These are phyloP conservation scores for Aplocera efformata DNA, from an alignment of 2,888 invertebrate genomes.

Conservation along the genomic window DNA sequence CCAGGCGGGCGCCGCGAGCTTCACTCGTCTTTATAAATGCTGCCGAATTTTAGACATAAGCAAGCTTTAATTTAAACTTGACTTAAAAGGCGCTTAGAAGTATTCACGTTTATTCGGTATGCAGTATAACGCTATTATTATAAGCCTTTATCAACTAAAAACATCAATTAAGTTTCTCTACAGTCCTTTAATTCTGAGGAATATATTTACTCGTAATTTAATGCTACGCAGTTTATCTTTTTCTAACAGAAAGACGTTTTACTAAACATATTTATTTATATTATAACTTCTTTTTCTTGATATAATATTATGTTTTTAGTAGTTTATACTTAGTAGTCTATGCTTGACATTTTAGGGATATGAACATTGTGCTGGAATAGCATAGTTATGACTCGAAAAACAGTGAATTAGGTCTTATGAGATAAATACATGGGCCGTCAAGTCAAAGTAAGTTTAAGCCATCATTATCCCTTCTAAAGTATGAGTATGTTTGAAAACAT, in stretches of 20 bases:
- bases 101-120: slow-evolving; percentile 48
- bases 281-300: background rate
- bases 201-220: slow-evolving; percentile 4
- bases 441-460: too few relatives aligned
- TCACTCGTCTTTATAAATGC: slow-evolving; percentile 54
- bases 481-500: too few relatives aligned
- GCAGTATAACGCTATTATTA: slow-evolving; percentile 42
- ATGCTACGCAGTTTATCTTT: slow-evolving; percentile 8
- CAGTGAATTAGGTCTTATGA: too few relatives aligned
- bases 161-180: background rate
- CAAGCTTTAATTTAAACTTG: slow-evolving; percentile 73
- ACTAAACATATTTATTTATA: slow-evolving; percentile 2
- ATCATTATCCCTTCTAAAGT: too few relatives aligned
- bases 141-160: slow-evolving; percentile 34
- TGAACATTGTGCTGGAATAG: too few relatives aligned
- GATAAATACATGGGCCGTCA: too few relatives aligned
- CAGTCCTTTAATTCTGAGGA: background rate
- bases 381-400: too few relatives aligned
- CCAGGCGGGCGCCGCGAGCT: slow-evolving; percentile 47
- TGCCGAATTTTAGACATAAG: slow-evolving; percentile 71
- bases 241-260: slow-evolving; percentile 3
- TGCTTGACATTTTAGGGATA: too few relatives aligned
- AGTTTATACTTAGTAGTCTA: too few relatives aligned
- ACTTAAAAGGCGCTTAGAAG: slow-evolving; percentile 57
- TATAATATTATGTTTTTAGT: background rate